Evolutionary conservation across 2,888 invertebrate species (phyloP).

Genomic region (Stegophylla sp.): DNA sequence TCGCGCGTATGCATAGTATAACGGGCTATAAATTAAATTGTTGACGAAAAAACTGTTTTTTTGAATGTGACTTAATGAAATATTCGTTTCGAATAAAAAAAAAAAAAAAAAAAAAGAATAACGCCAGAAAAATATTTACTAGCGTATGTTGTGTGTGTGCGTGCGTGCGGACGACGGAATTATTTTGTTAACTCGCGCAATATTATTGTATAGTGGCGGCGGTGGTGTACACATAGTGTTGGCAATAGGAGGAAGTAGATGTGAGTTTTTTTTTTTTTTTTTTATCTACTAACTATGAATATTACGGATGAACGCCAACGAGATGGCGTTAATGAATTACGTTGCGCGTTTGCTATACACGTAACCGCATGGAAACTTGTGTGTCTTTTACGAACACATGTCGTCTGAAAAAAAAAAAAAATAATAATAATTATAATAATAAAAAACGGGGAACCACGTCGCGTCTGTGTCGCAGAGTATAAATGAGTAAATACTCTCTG

Average conservation of each 20-base stretch:
- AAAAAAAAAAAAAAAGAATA: slow-evolving; percentile 14
- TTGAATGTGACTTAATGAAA: not conserved
- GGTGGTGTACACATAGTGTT: not conserved
- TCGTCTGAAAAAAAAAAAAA: slow-evolving; percentile 19
- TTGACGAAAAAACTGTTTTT: not conserved
- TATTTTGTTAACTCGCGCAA: slow-evolving; percentile 32
- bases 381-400: slow-evolving; percentile 51
- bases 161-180: slow-evolving; percentile 28
- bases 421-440: too few species aligned
- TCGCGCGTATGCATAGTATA: not conserved
- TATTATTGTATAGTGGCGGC: not conserved
- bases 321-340: slow-evolving; percentile 57
- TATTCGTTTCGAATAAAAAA: slow-evolving; percentile 33
- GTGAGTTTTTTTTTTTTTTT: slow-evolving; percentile 13
- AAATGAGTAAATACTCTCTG: slow-evolving; percentile 7
- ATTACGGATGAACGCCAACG: slow-evolving; percentile 51
- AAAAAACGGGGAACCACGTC: not conserved
- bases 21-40: slow-evolving; percentile 27
- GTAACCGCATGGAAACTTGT: not conserved
- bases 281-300: not conserved
- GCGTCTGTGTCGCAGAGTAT: not conserved
- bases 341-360: slow-evolving; percentile 27
- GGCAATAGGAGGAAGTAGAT: slow-evolving; percentile 15
- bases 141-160: not conserved
- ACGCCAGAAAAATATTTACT: slow-evolving; percentile 23